Evolutionary conservation across 1,140 invertebrate species (phyloP), one percentile per base, ranked within the genome.

Genomic region (Caenorhabditis inopinata): DNA sequence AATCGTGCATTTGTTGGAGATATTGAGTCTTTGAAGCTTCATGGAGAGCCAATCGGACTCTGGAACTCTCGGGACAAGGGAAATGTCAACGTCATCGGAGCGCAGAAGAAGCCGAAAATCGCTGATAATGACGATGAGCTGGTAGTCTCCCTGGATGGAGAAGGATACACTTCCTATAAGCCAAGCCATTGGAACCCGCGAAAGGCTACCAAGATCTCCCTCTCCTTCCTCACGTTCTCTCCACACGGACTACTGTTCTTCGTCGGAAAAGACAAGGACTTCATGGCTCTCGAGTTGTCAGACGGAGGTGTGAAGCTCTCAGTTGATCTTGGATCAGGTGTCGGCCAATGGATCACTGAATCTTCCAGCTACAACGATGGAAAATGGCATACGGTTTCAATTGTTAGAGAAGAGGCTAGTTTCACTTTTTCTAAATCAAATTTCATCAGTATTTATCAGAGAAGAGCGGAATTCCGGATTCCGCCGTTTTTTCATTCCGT

Each of bases 1-100:
- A 92, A 92, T 51, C 92, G 91, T 3, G 93, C 92, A 0, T 98
- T 96, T 88, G 92, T 93, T 58, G 97, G 97, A 3, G 91, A 93
- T 84, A 93, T 98, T 80, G 96, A 98, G 87, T 94, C 95, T 74
- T 89, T 98, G 0, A 91, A 92, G 68, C 93, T 98, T 83, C 95
- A 95, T 18, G 94, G 95, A 35, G 93, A 92, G 14, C 93, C 93
- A 3, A 92, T 98, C 16, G 96, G 96, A 0, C 91, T 98, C 16
- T 98, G 96, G 96, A 98, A 98, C 90, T 96, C 96, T 85, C 90
- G 92, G 7, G 78, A 88, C 42, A 92, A 93, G 48, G 93, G 92
- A 27, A 92, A 93, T 45, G 94, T 94, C 75, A 90, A 92, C 53
- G 90, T 92, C 82, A 93, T 93, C 7, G 93, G 94, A 0, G 86